phyloP scores from a whole-genome alignment of 2,888 invertebrate genomes.

The Diogma glabrata region DNA sequence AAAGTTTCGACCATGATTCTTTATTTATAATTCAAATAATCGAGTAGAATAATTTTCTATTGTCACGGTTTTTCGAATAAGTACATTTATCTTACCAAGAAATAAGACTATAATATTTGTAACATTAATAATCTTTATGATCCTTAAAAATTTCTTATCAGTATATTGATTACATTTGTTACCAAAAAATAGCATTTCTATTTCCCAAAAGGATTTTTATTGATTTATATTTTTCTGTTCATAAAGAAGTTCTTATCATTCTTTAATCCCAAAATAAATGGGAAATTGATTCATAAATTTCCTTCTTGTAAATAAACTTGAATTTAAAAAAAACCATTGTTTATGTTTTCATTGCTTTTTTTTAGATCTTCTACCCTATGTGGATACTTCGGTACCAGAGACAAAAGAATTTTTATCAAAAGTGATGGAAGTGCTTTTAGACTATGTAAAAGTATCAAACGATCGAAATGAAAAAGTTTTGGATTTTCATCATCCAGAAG shows the following conservation, averaged over 20 bases:
- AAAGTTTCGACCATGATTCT: no score
- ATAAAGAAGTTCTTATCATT: slow-evolving; percentile 9
- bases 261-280: no score
- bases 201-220: slow-evolving; percentile 6
- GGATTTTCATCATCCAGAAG: slow-evolving; percentile 92
- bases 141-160: no score
- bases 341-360: slow-evolving; percentile 21
- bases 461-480: slow-evolving; percentile 80
- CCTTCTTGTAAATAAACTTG: no score
- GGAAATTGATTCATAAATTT: no score
- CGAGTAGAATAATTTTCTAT: no score
- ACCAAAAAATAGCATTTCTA: not conserved
- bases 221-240: slow-evolving; percentile 1
- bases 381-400: slow-evolving; percentile 54
- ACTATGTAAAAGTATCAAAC: slow-evolving; percentile 77
- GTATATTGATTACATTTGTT: no score
- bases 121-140: no score
- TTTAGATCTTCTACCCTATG: slow-evolving; percentile 70
- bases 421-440: slow-evolving; percentile 76
- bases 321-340: not conserved
- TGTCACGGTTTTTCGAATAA: no score
- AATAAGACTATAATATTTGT: no score
- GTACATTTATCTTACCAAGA: no score
- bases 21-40: no score
- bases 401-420: slow-evolving; percentile 79